Evolutionary conservation across 2,888 invertebrate genomes (phyloP), one percentile per base, ranked within the genome.

Genomic region (Zootermopsis nevadensis): DNA sequence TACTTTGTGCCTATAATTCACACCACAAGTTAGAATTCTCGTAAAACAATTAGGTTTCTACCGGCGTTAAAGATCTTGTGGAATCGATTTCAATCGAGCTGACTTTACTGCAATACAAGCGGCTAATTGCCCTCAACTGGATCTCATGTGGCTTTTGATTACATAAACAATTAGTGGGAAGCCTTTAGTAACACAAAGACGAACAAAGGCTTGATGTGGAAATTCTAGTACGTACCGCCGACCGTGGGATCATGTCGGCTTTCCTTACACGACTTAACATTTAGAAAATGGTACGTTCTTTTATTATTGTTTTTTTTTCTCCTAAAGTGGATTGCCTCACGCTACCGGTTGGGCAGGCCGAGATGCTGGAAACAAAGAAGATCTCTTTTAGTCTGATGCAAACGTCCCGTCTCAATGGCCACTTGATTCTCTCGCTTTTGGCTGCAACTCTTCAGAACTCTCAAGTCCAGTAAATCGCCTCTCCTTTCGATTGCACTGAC

Each of bases 91-190:
- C 53, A 53, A 19, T 22, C 15, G 3, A 10, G 53, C 53, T 53
- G 8, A 22, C 19, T 24, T 53, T 15, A 38, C 38, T 48, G 48
- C 3, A 19, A 1, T 48, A 3, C 1, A 48, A 60, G 27, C 12
- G 60, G 53, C 0, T 15, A 48, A 15, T 48, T 48, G 48, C 19
- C 48, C 19, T 1, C 19, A 48, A 48, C 48, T 48, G 8, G 76
- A 27, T 76, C n/a, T 30, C 76, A 76, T 27, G 76, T 42, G n/a
- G 76, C 48, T 76, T 76, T 42, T 76, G 76, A 76, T 76, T 76
- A 76, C 76, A 48, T 76, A 76, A 76, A 76, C 76, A 42, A 27
- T 76, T 76, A 76, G 76, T 27, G 76, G 76, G 76, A 15, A n/a
- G 27, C 48, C 76, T 3, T 38, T 12, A 35, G 42, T 15, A 76